Evolutionary conservation across 2,113 vertebrate species (phyloP), one percentile per base, ranked within the genome.

Genomic region (Isichthys henryi): DNA sequence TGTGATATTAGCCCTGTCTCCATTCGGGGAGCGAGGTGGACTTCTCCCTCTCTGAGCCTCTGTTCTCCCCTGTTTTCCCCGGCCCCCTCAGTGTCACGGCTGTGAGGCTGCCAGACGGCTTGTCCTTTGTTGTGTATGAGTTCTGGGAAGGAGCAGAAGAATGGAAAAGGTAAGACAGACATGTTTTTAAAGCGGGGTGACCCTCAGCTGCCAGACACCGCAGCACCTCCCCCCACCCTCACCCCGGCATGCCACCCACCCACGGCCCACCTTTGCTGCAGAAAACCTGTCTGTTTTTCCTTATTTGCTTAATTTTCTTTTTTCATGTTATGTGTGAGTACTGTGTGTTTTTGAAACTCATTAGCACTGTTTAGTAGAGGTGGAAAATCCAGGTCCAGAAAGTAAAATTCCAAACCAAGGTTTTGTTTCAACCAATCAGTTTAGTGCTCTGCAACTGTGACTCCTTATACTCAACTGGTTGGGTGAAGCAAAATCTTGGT

Each of bases 81-180:
- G 13, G 19, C n/a, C 13, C 5, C 23, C n/a, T 17, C 91, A 98
- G 98, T 49, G 94, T 98, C 52, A 96, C 98, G 0, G 97, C 97
- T 0, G 96, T 97, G 92, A 96, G 97, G 88, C 96, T 98, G 88
- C 96, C 96, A 0, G 98, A 98, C 0, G 97, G 96, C 21, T 89
- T 97, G 88, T 98, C 97, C 92, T 99, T 98, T 21, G 97, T 98
- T 3, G 87, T 99, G 89, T 98, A 99, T 0, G 97, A 98, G 93
- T 99, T 99, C 95, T 99, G 98, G 98, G 98, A 98, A 86, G 97
- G 96, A 0, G 97, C 98, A 89, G 97, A 97, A 39, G 97, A 97
- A 86, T 98, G 98, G 98, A 98, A 97, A 93, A 97, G 97, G 98
- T 98, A 90, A 91, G 91, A 58, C 86, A 8, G 43, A 46, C 19